Conservation (phyloP, 2,888 invertebrate genomes). For the Anodontia alba region DNA sequence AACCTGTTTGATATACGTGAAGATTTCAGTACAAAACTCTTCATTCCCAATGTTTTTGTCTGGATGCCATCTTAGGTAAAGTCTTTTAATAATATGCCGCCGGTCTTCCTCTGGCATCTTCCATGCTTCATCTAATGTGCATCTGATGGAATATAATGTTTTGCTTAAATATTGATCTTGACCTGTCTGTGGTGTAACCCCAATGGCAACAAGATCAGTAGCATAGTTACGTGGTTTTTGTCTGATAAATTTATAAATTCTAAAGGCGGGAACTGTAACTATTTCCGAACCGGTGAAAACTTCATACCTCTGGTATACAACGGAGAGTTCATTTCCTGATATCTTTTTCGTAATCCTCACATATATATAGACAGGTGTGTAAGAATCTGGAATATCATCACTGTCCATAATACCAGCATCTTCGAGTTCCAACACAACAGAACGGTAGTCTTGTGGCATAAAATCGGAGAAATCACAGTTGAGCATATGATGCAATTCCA, state of each 20-base stretch:
- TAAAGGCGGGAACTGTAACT: constrained; percentile 6
- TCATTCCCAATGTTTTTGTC: constrained; percentile 60
- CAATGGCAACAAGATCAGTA: neutral
- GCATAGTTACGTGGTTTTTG: neutral
- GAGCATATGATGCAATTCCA: constrained; percentile 49
- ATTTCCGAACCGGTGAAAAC: neutral
- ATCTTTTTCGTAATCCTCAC: constrained; percentile 34
- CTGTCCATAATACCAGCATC: constrained; percentile 2
- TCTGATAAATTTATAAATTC: constrained; percentile 15
- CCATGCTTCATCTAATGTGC: constrained; percentile 40
- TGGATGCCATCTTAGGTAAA: constrained; percentile 62
- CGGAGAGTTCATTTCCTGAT: neutral
- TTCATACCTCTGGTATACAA: neutral
- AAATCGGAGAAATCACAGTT: constrained; percentile 48
- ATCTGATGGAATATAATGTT: neutral
- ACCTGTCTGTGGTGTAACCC: neutral
- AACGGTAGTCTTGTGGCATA: constrained; percentile 43
- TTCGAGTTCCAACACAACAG: constrained; percentile 44
- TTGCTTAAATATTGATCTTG: neutral
- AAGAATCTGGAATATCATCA: neutral
- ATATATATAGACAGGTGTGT: constrained; percentile 38
- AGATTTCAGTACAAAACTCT: constrained; percentile 46
- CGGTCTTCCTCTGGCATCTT: constrained; percentile 38
- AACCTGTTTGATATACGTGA: constrained; percentile 53
- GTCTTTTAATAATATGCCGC: constrained; percentile 43